These are phyloP conservation scores for Salvelinus fontinalis DNA, from an alignment of 2,113 vertebrate genomes.

Conservation along the genomic window DNA sequence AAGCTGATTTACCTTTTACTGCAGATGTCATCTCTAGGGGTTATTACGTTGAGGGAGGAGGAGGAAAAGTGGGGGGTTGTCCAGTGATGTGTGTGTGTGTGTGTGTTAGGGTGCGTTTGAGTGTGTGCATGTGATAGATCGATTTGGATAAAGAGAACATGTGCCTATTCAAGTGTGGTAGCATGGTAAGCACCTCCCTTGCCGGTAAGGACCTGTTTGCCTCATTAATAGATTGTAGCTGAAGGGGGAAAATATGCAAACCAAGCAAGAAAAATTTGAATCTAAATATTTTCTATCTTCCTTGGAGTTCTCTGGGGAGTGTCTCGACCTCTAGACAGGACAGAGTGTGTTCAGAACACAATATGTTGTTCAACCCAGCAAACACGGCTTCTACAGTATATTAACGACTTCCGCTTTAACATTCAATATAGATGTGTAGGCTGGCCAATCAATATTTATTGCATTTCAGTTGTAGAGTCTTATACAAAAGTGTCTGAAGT, in stretches of 20 bases:
- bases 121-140: not conserved
- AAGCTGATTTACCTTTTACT: conserved; percentile 37
- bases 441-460: not conserved
- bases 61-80: conserved; percentile 2
- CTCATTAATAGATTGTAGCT: conserved; percentile 70
- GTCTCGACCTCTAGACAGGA: conserved; percentile 38
- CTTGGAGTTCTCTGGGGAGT: conserved; percentile 43
- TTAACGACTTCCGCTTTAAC: not conserved
- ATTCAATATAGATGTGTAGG: not conserved
- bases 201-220: conserved; percentile 66
- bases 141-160: conserved; percentile 15
- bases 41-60: conserved; percentile 14
- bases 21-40: conserved; percentile 23
- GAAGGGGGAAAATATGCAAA: conserved; percentile 71
- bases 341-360: not conserved
- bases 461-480: not conserved
- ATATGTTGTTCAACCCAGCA: not conserved
- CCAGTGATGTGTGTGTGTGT: not conserved
- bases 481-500: not conserved
- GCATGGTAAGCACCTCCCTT: conserved; percentile 52
- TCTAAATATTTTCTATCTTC: conserved; percentile 47
- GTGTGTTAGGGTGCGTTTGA: not conserved
- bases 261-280: conserved; percentile 61
- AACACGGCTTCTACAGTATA: not conserved
- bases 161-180: conserved; percentile 34